Evolutionary conservation across 1,140 invertebrate species (phyloP).

Genomic region (Drosophila prosaltans): DNA sequence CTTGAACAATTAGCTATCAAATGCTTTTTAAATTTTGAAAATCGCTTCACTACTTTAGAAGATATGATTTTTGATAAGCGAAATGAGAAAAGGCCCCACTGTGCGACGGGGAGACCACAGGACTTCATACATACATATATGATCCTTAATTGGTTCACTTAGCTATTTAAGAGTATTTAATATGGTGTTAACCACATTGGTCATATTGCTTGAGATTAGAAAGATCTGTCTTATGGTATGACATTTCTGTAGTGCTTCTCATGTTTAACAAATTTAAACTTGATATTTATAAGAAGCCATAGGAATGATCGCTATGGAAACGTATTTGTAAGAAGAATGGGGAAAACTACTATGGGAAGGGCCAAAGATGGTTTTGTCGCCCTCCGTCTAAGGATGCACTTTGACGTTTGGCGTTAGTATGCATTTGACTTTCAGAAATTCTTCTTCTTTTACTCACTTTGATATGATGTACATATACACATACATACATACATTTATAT

Average conservation of each 20-base stretch:
- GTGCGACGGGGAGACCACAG: no score
- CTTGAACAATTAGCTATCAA: no score
- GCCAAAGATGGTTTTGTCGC: neutral
- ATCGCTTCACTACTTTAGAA: no score
- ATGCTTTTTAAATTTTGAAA: no score
- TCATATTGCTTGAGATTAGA: neutral
- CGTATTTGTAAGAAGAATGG: neutral
- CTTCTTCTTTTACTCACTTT: neutral
- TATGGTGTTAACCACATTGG: no score
- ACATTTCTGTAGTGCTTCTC: neutral
- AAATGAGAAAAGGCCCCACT: no score
- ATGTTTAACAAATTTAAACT: neutral
- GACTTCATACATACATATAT: no score
- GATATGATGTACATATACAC: neutral
- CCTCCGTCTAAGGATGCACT: neutral
- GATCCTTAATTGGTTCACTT: no score
- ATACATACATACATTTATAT: neutral
- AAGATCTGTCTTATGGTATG: neutral
- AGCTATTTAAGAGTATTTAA: no score
- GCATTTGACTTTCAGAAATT: conserved; percentile 1
- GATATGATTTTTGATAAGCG: no score
- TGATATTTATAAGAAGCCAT: conserved; percentile 4
- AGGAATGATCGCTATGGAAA: neutral
- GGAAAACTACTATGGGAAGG: neutral
- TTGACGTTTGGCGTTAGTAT: neutral